A percentile compares a stretch with the other conserved stretches of the same genome.
Conservation (phyloP, 1,140 invertebrate species). For the Papilio xuthus region DNA sequence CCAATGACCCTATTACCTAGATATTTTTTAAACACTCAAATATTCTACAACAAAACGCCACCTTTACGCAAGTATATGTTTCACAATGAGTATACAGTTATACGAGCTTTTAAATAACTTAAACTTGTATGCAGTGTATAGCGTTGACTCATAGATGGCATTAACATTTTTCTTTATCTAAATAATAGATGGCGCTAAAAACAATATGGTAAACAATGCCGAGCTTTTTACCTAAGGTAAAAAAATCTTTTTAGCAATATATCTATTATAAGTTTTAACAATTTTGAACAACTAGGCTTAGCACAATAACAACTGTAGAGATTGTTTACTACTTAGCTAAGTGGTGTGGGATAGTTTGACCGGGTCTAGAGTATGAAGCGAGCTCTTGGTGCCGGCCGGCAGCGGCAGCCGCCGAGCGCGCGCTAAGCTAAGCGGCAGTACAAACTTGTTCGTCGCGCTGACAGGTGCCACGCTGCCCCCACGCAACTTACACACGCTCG, state of each 20-base stretch:
- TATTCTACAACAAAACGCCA: not conserved
- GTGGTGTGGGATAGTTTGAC: constrained; percentile 34
- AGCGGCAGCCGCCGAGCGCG: constrained; percentile 34
- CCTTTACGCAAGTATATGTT: not conserved
- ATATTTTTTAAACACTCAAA: not conserved
- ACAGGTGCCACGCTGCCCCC: constrained; percentile 68
- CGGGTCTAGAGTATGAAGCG: constrained; percentile 43
- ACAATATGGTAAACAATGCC: not conserved
- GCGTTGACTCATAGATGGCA: not conserved
- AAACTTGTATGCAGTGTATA: not conserved
- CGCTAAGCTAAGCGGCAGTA: constrained; percentile 57
- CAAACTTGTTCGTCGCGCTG: constrained; percentile 68
- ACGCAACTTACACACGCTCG: constrained; percentile 61
- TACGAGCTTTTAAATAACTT: not conserved
- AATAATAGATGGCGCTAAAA: constrained; percentile 24
- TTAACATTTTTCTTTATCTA: not conserved
- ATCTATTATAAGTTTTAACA: not conserved
- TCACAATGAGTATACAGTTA: not conserved
- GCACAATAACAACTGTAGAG: not conserved
- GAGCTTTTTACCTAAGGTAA: not conserved
- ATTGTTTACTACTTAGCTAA: not conserved
- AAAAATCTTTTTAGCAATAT: not conserved
- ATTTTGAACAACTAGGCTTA: not conserved
- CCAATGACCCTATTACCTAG: not conserved
- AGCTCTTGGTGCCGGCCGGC: constrained; percentile 51